Conservation (phyloP, 2,888 invertebrate genomes). For the Limnephilus marmoratus region DNA sequence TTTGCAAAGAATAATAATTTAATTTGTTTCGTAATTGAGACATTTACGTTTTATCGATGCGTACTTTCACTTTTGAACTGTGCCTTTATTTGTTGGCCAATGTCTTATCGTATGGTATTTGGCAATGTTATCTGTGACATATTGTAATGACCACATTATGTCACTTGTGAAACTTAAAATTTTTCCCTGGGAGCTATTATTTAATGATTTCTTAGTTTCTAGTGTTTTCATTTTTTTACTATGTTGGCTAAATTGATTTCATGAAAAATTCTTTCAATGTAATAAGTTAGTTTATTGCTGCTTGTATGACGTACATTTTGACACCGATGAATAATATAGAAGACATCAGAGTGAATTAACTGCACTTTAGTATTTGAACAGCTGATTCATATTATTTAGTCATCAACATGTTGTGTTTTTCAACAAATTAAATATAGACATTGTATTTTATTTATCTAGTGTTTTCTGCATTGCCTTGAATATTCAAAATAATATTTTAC, state of each 20-base stretch:
- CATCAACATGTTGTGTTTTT: neutral
- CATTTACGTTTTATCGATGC: conserved; percentile 13
- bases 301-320: neutral
- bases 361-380: neutral
- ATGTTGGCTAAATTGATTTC: neutral
- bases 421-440: neutral
- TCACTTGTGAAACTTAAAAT: neutral
- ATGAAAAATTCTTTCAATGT: neutral
- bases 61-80: conserved; percentile 42
- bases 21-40: neutral
- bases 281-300: neutral
- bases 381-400: neutral
- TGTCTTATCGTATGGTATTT: conserved; percentile 12
- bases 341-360: neutral
- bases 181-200: neutral
- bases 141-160: neutral
- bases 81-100: conserved; percentile 15
- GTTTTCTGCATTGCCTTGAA: neutral
- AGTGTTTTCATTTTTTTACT: no score
- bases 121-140: neutral
- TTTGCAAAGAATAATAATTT: neutral
- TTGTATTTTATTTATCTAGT: neutral
- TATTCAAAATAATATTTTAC: neutral
- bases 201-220: no score
- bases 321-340: neutral